These are phyloP conservation scores for Fopius arisanus DNA, from an alignment of 1,140 invertebrate species.

Conservation along the genomic window DNA sequence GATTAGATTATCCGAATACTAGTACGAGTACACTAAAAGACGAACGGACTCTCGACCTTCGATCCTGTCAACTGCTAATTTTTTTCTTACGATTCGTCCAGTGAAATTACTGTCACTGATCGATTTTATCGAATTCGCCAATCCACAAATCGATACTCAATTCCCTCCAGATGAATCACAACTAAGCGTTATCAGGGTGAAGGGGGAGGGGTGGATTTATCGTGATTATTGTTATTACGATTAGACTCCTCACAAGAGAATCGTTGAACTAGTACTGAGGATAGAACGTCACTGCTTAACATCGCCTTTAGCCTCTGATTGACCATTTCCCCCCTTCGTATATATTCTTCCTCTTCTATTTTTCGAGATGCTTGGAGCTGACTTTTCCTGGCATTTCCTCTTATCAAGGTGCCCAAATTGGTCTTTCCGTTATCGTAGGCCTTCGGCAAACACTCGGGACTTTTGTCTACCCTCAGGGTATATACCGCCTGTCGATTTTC, in stretches of 20 bases:
- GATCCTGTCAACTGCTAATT: neutral
- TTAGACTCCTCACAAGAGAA: neutral
- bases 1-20: constrained; percentile 6
- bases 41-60: constrained; percentile 2
- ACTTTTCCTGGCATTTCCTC: too few species aligned
- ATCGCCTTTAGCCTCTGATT: neutral
- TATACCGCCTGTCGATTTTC: too few species aligned
- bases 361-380: too few species aligned
- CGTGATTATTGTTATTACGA: neutral
- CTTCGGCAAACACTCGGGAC: too few species aligned
- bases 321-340: neutral
- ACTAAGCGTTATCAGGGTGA: too few species aligned
- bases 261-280: neutral
- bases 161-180: too few species aligned
- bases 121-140: neutral
- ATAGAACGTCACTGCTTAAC: neutral
- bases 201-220: neutral
- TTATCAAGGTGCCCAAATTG: too few species aligned
- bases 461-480: too few species aligned
- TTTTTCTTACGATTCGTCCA: neutral
- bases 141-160: too few species aligned
- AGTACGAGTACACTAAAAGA: neutral
- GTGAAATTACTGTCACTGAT: neutral
- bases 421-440: too few species aligned
- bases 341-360: neutral